A percentile compares a stretch with the other conserved stretches of the same genome.
Conservation (phyloP, 2,888 invertebrate genomes). For the Microctonus hyperodae region DNA sequence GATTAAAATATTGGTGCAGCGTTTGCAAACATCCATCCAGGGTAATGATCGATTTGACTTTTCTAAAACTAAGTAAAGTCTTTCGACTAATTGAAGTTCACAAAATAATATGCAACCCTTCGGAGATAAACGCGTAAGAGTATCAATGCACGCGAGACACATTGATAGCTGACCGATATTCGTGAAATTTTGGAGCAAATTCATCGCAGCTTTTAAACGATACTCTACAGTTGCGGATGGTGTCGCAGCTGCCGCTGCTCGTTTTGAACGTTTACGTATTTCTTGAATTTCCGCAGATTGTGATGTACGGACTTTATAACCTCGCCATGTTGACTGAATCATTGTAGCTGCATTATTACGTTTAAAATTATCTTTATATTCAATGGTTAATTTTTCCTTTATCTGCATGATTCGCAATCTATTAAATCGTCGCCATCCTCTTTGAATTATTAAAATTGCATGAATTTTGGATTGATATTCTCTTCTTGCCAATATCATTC, state of each 20-base stretch:
- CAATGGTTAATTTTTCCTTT: slow-evolving; percentile 55
- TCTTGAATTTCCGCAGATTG: slow-evolving; percentile 45
- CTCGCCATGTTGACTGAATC: slow-evolving; percentile 71
- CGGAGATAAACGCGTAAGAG: slow-evolving; percentile 59
- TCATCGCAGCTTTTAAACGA: slow-evolving; percentile 54
- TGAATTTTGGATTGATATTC: slow-evolving; percentile 35
- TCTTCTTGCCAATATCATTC: slow-evolving; percentile 37
- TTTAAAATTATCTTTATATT: slow-evolving; percentile 47
- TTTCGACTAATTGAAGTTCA: slow-evolving; percentile 54
- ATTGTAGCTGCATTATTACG: slow-evolving; percentile 66
- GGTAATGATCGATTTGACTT: slow-evolving; percentile 69
- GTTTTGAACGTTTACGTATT: slow-evolving; percentile 53
- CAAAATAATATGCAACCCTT: slow-evolving; percentile 56
- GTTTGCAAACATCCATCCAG: slow-evolving; percentile 67
- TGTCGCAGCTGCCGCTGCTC: slow-evolving; percentile 49
- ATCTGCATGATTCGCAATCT: slow-evolving; percentile 38
- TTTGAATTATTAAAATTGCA: slow-evolving; percentile 60
- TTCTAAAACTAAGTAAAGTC: slow-evolving; percentile 58
- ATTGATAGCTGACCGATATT: slow-evolving; percentile 58
- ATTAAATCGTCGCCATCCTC: slow-evolving; percentile 58
- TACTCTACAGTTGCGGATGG: slow-evolving; percentile 57
- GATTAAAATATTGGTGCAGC: slow-evolving; percentile 69
- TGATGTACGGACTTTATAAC: slow-evolving; percentile 53
- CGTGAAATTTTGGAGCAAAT: slow-evolving; percentile 50
- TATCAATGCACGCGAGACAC: slow-evolving; percentile 62